These are phyloP conservation scores for Procambarus virginalis DNA, from an alignment of 1,140 invertebrate species.

Conservation along the genomic window DNA sequence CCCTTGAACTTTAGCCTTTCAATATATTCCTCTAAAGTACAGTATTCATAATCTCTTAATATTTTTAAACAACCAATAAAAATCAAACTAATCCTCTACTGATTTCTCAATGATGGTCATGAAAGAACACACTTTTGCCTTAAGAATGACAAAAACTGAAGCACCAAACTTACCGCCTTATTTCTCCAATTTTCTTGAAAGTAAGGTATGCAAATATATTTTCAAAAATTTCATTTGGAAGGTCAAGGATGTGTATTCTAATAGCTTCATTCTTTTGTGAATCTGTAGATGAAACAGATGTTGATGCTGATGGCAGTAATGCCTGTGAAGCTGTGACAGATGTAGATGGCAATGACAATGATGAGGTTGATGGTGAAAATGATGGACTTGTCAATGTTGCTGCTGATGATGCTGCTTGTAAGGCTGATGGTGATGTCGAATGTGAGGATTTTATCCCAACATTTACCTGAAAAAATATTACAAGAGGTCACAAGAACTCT, in stretches of 20 bases:
- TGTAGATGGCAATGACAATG: not conserved
- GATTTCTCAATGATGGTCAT: too few species aligned
- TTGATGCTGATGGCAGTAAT: not conserved
- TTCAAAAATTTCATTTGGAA: conserved; percentile 86
- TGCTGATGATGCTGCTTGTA: not conserved
- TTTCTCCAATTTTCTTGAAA: conserved; percentile 84
- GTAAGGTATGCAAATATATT: conserved; percentile 85
- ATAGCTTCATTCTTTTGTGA: conserved; percentile 18
- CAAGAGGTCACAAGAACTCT: too few species aligned
- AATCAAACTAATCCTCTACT: too few species aligned
- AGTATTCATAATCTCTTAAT: too few species aligned
- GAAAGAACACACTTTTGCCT: too few species aligned
- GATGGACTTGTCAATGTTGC: conserved; percentile 2
- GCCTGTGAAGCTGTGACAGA: not conserved
- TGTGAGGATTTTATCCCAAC: conserved; percentile 9
- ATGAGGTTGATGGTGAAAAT: not conserved
- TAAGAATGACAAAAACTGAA: not conserved
- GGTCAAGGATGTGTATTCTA: conserved; percentile 76
- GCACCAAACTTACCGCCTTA: conserved; percentile 83
- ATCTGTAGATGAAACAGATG: not conserved
- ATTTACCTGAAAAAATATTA: not conserved
- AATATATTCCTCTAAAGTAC: too few species aligned
- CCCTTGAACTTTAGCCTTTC: too few species aligned
- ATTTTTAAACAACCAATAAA: too few species aligned
- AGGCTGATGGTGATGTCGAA: conserved; percentile 22